Base-by-base conservation (phyloP, 1,140 invertebrate genomes). In the Magallana gigas region DNA sequence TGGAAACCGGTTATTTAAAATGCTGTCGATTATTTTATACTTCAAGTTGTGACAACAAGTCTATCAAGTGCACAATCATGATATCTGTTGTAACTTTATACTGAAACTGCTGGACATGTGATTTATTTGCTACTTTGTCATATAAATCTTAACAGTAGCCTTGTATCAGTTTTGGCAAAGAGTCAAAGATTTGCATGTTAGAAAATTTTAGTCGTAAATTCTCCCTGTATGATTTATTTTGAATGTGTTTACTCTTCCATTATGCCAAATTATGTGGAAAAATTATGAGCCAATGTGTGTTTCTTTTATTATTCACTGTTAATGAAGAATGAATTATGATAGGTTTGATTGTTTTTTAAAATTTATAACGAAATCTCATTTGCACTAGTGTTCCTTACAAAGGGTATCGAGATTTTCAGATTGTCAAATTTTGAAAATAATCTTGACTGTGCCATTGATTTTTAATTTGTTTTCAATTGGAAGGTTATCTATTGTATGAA, bases 101-200 rank as follows among this genome's bases (percentile, higher is more conserved):
- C 68, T 11, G 23, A 76, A 29, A 76, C 68, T 76, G 68, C 68
- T 76, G 68, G 68, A 76, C 68, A 9, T 76, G 68, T 76, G 23
- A 76, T 23, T 76, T 29, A 29, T 23, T 29, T 48, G 36, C 36
- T 48, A 48, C 36, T 48, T 48, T 48, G 36, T 48, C 36, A 48
- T 48, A 5, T 48, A 48, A 4, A 48, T 48, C 36, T 48, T 48
- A 48, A 48, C 36, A 48, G 36, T 48, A 5, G 36, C 36, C 36
- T 48, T 48, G 36, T 48, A 48, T 48, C 36, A 48, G 36, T 48
- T 48, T 48, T 2, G 36, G 5, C 36, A 48, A 48, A 48, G 36
- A 48, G 36, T 48, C 5, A 48, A 48, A 48, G 36, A 48, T 48
- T 48, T 48, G 5, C 36, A 48, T 48, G 36, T 48, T 48, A 48